Conservation (phyloP, 2,888 invertebrate species). For the Synergus japonicus region DNA sequence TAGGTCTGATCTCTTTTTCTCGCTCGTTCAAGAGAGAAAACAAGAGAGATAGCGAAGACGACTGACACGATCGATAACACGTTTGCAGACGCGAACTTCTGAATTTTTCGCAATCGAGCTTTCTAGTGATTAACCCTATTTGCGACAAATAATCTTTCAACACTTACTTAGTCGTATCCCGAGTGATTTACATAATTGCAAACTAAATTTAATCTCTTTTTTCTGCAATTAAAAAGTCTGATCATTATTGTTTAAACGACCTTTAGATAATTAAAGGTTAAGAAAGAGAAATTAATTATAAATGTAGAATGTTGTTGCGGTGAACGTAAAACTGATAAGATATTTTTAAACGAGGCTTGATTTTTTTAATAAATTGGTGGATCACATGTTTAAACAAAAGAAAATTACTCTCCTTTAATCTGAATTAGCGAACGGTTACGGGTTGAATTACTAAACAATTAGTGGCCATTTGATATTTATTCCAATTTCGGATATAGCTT, state of each 20-base stretch:
- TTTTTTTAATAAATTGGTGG: no score
- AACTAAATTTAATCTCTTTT: neutral
- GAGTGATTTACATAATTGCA: neutral
- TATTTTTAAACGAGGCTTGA: neutral
- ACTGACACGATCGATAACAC: slow-evolving; percentile 29
- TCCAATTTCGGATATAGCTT: no score
- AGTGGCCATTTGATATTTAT: no score
- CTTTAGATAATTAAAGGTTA: neutral
- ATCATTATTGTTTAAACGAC: neutral
- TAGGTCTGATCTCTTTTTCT: slow-evolving; percentile 33
- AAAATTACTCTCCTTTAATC: no score
- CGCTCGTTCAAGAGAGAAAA: slow-evolving; percentile 10
- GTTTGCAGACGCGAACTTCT: slow-evolving; percentile 29
- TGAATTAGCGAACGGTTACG: no score
- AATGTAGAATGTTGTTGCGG: neutral
- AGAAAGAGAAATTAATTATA: neutral
- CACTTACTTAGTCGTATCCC: neutral
- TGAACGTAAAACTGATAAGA: neutral
- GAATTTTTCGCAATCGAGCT: slow-evolving; percentile 15
- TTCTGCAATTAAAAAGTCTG: neutral
- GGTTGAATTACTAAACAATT: no score
- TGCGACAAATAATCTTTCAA: neutral
- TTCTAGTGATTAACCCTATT: slow-evolving; percentile 21
- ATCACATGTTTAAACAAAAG: no score
- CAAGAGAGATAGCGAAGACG: slow-evolving; percentile 28